Evolutionary conservation across 2,113 vertebrate species (phyloP).

Genomic region (Shinisaurus crocodilurus): DNA sequence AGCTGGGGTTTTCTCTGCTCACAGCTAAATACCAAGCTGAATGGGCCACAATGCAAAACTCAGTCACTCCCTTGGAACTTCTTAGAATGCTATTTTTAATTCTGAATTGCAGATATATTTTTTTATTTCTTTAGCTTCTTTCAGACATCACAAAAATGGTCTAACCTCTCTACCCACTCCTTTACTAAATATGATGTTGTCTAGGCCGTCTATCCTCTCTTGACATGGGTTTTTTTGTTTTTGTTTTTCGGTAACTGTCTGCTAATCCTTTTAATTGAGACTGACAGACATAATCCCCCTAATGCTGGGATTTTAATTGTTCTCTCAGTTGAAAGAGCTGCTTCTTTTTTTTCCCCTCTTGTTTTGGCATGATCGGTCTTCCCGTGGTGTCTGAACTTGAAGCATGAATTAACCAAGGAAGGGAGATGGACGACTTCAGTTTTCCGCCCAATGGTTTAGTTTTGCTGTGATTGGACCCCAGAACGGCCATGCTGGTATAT

Average conservation of each 20-base stretch:
- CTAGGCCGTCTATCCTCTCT: background rate
- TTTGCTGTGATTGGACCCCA: background rate
- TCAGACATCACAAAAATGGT: too few species aligned
- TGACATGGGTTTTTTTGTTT: background rate
- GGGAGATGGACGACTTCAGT: too few species aligned
- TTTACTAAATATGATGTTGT: background rate
- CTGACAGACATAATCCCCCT: background rate
- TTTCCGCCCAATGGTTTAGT: background rate
- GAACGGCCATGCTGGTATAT: background rate
- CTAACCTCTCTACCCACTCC: background rate
- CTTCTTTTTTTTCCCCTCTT: too few species aligned
- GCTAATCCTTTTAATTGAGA: constrained; percentile 1
- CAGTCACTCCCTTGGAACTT: background rate
- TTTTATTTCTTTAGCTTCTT: background rate
- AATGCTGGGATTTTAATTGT: background rate
- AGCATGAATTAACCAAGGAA: background rate
- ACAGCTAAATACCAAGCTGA: background rate
- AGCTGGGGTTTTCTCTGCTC: too few species aligned
- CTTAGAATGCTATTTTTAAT: background rate
- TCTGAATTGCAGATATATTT: background rate
- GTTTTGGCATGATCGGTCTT: background rate
- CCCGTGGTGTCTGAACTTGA: background rate
- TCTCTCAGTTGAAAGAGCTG: background rate
- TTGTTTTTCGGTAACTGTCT: background rate
- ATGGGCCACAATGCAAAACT: background rate